Evolutionary conservation across 2,797 vertebrate species (phyloP).

Genomic region (Ctenopoma kingsleyae): DNA sequence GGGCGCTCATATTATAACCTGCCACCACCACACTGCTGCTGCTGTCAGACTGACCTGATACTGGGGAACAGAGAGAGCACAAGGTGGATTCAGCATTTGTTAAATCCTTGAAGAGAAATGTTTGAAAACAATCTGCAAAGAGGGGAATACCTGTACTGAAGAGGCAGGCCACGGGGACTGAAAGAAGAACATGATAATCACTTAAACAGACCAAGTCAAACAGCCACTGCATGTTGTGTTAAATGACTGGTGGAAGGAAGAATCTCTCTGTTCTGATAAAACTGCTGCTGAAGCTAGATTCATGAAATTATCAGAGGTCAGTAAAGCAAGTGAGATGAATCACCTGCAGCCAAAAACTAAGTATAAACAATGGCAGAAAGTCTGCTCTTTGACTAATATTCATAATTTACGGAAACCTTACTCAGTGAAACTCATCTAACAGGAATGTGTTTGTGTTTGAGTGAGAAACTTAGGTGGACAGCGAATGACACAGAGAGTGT

Average conservation of each 20-base stretch:
- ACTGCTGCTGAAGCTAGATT: not conserved
- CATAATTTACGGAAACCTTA: not conserved
- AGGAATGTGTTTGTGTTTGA: slow-evolving; percentile 32
- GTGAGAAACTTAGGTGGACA: slow-evolving; percentile 7
- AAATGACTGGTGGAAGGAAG: not conserved
- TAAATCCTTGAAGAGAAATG: not conserved
- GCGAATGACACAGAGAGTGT: not conserved
- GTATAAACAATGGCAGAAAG: slow-evolving; percentile 4
- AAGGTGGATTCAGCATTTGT: not conserved
- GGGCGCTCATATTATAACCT: slow-evolving; percentile 86
- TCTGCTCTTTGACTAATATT: not conserved
- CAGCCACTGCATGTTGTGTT: not conserved
- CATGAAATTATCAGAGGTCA: not conserved
- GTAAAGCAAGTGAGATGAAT: not conserved
- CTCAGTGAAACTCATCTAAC: slow-evolving; percentile 36
- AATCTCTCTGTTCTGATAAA: not conserved
- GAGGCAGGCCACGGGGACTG: slow-evolving; percentile 69
- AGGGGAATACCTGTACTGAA: slow-evolving; percentile 69
- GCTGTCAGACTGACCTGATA: slow-evolving; percentile 77
- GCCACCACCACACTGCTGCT: slow-evolving; percentile 88
- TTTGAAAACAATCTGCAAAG: slow-evolving; percentile 9
- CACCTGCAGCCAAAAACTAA: not conserved
- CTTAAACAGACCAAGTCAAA: slow-evolving; percentile 37
- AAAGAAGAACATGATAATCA: slow-evolving; percentile 56
- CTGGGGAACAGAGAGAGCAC: slow-evolving; percentile 48